A percentile compares a stretch with the other conserved stretches of the same genome.
Conservation (phyloP, 2,888 invertebrate genomes). For the Conistra vaccinii region DNA sequence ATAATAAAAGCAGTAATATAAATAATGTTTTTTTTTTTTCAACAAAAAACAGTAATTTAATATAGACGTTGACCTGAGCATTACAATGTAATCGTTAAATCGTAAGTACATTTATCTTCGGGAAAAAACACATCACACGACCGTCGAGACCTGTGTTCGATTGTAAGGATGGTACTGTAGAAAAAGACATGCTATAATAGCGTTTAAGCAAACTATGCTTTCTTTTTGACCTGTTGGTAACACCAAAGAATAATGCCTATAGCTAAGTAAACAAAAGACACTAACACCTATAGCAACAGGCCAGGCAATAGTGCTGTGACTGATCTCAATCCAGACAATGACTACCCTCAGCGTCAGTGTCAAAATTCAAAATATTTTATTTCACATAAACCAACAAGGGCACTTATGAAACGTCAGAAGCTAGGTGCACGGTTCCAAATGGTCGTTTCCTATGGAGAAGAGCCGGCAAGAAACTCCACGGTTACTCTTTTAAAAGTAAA, state of each 20-base stretch:
- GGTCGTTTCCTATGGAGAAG: too few species aligned
- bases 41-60: conserved; percentile 53
- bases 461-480: too few species aligned
- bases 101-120: conserved; percentile 56
- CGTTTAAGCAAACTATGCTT: neutral
- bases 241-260: neutral
- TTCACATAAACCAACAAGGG: too few species aligned
- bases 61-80: conserved; percentile 58
- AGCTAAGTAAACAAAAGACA: neutral
- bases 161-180: conserved; percentile 4
- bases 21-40: conserved; percentile 32
- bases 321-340: neutral
- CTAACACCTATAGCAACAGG: neutral
- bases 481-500: too few species aligned
- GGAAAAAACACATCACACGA: conserved; percentile 54
- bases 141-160: conserved; percentile 34
- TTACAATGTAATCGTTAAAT: conserved; percentile 62
- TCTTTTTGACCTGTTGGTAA: neutral
- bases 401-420: too few species aligned
- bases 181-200: conserved; percentile 12
- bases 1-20: conserved; percentile 38
- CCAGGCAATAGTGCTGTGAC: neutral
- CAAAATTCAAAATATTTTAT: too few species aligned
- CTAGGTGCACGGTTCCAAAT: too few species aligned
- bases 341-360: neutral